Conservation (phyloP, 2,113 vertebrate genomes). For the Platysternon megacephalum region DNA sequence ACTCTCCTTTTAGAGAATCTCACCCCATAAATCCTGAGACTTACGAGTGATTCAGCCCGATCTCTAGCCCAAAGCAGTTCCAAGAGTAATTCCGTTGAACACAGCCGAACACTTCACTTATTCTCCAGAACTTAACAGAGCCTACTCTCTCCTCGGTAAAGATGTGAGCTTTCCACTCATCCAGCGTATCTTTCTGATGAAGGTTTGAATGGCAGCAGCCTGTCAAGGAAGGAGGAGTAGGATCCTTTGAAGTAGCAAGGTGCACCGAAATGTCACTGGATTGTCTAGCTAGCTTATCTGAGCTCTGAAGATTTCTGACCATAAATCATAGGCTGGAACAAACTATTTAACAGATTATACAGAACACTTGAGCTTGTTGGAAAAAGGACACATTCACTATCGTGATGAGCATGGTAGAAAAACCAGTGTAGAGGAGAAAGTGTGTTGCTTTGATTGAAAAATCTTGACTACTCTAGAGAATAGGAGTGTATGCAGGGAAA, state of each 20-base stretch:
- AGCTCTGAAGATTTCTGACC: background rate
- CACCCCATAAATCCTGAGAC: constrained; percentile 15
- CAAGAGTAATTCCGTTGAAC: background rate
- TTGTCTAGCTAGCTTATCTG: background rate
- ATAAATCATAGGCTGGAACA: background rate
- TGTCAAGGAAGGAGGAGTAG: constrained; percentile 47
- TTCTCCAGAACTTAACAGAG: constrained; percentile 55
- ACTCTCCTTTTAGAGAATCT: background rate
- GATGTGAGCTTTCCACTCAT: constrained; percentile 48
- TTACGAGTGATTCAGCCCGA: constrained; percentile 34
- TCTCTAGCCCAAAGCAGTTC: constrained; percentile 50
- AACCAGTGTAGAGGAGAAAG: background rate
- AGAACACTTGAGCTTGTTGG: background rate
- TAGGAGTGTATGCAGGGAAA: no score
- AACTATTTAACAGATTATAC: background rate
- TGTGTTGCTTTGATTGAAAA: background rate
- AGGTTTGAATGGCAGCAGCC: constrained; percentile 57
- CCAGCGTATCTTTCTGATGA: constrained; percentile 59
- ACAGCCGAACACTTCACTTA: constrained; percentile 58
- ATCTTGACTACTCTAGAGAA: background rate
- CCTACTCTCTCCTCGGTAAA: constrained; percentile 46
- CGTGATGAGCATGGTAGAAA: background rate
- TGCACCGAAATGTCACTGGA: rapidly evolving
- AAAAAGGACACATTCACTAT: background rate
- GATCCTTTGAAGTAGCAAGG: constrained; percentile 53